Base-by-base conservation (phyloP, 2,797 vertebrate species). In the Rhyacichthys aspro region DNA sequence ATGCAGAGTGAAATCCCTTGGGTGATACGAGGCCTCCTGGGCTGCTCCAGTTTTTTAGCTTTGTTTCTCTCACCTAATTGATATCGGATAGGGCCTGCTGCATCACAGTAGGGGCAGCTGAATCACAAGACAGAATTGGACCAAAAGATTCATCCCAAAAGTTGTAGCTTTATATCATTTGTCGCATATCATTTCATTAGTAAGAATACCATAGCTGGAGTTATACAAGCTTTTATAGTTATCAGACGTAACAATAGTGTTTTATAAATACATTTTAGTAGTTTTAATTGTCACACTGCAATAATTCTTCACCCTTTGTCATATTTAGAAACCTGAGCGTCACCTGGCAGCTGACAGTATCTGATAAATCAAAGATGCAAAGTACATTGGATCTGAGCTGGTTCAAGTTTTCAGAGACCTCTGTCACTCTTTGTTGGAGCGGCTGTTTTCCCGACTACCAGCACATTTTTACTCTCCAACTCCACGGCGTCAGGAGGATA, bases 321-420 rank as follows among this genome's bases (percentile, higher is more conserved):
- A 52, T 43, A 18, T 62, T 75, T 54, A 94, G 93, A 67, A 80
- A 81, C 46, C 46, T 86, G 44, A 10, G 42, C 1, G 39, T 92
- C 54, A 87, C 78, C 42, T 98, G 95, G 96, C 83, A 94, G 73
- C 87, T 98, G 79, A 89, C 91, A 7, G 62, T 95, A 49, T 90
- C 71, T 43, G 92, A 91, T 49, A 85, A 55, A 50, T 86, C 62
- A 37, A 93, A 93, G 32, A 86, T 56, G 28, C 85, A 94, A 67
- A 58, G 70, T 18, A 48, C 88, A 47, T 66, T 91, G 48, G 84
- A 94, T 66, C 90, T 92, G 36, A 82, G 72, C 59, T 76, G 72
- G 0, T 65, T 90, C 19, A 92, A 64, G n/a, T 91, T 94, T 82
- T 91, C 88, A 0, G 85, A 94, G 15, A 91, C 92, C 0, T 93